Evolutionary conservation across 2,113 vertebrate species (phyloP).

Genomic region (Etia nguti): DNA sequence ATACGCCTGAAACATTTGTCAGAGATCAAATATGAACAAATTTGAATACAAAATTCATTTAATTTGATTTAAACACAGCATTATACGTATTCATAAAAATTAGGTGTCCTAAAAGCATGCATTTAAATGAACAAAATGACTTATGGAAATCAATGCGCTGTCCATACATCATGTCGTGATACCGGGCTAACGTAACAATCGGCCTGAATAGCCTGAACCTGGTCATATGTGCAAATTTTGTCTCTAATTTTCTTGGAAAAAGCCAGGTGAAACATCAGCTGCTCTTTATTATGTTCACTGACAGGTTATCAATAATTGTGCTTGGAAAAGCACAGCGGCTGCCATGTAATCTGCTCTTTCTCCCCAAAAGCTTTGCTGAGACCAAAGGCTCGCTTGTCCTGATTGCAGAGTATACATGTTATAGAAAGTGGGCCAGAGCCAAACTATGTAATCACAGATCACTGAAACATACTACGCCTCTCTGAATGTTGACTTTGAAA

Average conservation of each 20-base stretch:
- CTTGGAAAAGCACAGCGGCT: constrained; percentile 5
- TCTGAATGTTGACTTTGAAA: constrained; percentile 36
- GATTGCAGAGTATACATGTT: constrained; percentile 16
- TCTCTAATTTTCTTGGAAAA: neutral
- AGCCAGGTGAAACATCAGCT: neutral
- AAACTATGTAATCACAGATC: constrained; percentile 7
- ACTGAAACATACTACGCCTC: constrained; percentile 1
- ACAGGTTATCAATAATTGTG: constrained; percentile 25
- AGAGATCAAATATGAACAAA: neutral
- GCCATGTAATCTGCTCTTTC: constrained; percentile 13
- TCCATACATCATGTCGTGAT: neutral
- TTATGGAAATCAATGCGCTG: rapidly evolving
- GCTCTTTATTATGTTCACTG: neutral
- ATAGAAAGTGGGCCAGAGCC: neutral
- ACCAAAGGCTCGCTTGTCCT: neutral
- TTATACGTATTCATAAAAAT: neutral
- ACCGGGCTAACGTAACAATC: neutral
- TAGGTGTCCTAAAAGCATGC: neutral
- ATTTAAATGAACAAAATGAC: rapidly evolving
- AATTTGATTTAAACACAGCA: neutral
- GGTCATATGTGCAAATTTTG: neutral
- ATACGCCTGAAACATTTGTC: neutral
- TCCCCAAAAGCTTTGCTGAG: neutral
- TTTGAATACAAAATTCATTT: neutral
- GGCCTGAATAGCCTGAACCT: neutral